Evolutionary conservation across 2,797 vertebrate species (phyloP).

Genomic region (Acanthurus lineatus): DNA sequence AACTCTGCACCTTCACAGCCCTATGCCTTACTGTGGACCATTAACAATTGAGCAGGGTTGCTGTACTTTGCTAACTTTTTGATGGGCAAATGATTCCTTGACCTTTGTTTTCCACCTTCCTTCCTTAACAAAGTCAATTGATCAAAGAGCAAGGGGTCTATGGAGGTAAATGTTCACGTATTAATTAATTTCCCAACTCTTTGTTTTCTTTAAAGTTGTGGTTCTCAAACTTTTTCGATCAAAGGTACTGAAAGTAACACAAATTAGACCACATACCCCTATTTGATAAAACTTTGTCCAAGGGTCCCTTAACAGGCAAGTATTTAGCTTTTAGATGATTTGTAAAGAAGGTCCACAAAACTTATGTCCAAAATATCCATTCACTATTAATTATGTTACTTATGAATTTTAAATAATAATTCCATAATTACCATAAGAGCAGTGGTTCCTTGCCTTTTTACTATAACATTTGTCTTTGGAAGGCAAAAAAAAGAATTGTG

Average conservation of each 20-base stretch:
- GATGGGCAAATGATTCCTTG: conserved; percentile 40
- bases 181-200: background rate
- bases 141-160: background rate
- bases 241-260: too few species aligned
- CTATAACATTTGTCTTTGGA: too few species aligned
- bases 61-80: conserved; percentile 45
- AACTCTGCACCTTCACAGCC: conserved; percentile 69
- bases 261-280: too few species aligned
- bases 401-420: too few species aligned
- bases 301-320: too few species aligned
- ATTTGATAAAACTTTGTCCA: too few species aligned
- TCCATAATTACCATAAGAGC: too few species aligned
- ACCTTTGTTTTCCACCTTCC: conserved; percentile 35
- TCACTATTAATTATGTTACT: too few species aligned
- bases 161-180: background rate
- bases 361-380: too few species aligned
- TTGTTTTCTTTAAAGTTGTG: background rate
- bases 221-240: background rate
- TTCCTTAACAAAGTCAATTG: conserved; percentile 21
- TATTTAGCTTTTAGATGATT: too few species aligned
- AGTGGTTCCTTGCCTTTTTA: too few species aligned
- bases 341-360: too few species aligned
- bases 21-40: conserved; percentile 36
- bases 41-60: conserved; percentile 52
- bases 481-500: background rate